phyloP scores from a whole-genome alignment of 2,888 invertebrate genomes.

The Pilophorus perplexus region DNA sequence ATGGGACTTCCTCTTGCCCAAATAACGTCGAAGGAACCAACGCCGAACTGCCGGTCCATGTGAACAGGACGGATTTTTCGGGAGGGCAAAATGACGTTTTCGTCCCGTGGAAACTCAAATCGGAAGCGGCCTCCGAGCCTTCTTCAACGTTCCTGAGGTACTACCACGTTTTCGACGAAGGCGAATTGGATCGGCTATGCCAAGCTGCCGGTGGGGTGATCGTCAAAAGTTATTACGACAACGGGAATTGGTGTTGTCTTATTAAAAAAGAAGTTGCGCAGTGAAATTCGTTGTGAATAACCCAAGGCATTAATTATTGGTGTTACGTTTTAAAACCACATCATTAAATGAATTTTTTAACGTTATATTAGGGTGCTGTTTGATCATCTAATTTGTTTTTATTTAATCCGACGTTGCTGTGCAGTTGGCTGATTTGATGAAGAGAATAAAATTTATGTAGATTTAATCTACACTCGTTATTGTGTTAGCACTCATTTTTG shows the following conservation, averaged over 20 bases:
- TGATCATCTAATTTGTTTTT: too few relatives aligned
- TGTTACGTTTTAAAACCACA: too few relatives aligned
- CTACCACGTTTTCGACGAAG: slow-evolving; percentile 90
- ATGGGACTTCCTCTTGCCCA: not conserved
- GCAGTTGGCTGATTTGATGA: too few relatives aligned
- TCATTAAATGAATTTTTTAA: too few relatives aligned
- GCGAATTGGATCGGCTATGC: slow-evolving; percentile 72
- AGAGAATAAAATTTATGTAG: too few relatives aligned
- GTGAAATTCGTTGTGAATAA: too few relatives aligned
- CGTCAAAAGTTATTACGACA: slow-evolving; percentile 79
- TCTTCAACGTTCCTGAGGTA: slow-evolving; percentile 66
- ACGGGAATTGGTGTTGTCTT: slow-evolving; percentile 93
- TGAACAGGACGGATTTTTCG: slow-evolving; percentile 82
- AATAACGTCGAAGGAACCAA: slow-evolving; percentile 35
- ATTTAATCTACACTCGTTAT: too few relatives aligned
- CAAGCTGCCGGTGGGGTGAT: slow-evolving; percentile 57
- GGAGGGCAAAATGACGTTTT: slow-evolving; percentile 78
- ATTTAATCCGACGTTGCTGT: too few relatives aligned
- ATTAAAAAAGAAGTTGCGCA: slow-evolving; percentile 56
- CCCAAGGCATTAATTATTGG: too few relatives aligned
- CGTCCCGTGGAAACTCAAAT: slow-evolving; percentile 89
- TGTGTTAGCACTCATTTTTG: too few relatives aligned
- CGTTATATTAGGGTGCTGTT: too few relatives aligned
- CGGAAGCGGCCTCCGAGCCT: slow-evolving; percentile 49
- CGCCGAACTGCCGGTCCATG: slow-evolving; percentile 71